Percentiles rank a stretch among this genome's conserved stretches.
These are phyloP conservation scores for Lasaia peninsularis DNA, from an alignment of 1,140 invertebrate species.

Conservation along the genomic window DNA sequence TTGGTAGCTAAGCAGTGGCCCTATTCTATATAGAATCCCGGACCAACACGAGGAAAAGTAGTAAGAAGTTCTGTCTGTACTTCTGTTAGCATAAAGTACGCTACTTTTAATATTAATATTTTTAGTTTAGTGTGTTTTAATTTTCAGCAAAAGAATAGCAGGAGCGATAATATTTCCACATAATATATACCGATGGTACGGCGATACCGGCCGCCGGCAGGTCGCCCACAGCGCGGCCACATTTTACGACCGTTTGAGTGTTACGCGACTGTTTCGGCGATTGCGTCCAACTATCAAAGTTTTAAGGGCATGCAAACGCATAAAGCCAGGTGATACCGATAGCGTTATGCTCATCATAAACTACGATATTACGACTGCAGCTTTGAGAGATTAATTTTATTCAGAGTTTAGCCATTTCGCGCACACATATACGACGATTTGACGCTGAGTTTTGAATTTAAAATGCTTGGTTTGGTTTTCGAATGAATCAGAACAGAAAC, in stretches of 20 bases:
- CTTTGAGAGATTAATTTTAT: conserved; percentile 20
- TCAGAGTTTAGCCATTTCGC: conserved; percentile 5
- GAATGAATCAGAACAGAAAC: neutral
- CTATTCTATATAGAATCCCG: too few relatives aligned
- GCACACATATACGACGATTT: neutral
- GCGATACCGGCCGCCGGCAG: neutral
- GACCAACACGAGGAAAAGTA: too few relatives aligned
- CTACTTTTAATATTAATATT: too few relatives aligned
- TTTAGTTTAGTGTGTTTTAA: too few relatives aligned
- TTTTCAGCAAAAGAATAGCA: too few relatives aligned
- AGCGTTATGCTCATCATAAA: conserved; percentile 36
- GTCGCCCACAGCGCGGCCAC: neutral
- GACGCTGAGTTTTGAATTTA: neutral
- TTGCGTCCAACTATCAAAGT: conserved; percentile 36
- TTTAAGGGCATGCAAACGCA: conserved; percentile 30
- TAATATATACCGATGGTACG: neutral
- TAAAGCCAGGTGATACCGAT: conserved; percentile 37
- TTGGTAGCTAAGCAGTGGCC: too few relatives aligned
- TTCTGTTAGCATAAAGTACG: too few relatives aligned
- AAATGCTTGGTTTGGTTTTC: neutral
- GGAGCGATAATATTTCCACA: too few relatives aligned
- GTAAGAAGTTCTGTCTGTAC: too few relatives aligned
- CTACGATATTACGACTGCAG: conserved; percentile 32
- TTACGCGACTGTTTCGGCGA: conserved; percentile 16
- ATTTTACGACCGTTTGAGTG: conserved; percentile 11